phyloP scores from a whole-genome alignment of 2,888 invertebrate genomes.

The Tinea semifulvella region DNA sequence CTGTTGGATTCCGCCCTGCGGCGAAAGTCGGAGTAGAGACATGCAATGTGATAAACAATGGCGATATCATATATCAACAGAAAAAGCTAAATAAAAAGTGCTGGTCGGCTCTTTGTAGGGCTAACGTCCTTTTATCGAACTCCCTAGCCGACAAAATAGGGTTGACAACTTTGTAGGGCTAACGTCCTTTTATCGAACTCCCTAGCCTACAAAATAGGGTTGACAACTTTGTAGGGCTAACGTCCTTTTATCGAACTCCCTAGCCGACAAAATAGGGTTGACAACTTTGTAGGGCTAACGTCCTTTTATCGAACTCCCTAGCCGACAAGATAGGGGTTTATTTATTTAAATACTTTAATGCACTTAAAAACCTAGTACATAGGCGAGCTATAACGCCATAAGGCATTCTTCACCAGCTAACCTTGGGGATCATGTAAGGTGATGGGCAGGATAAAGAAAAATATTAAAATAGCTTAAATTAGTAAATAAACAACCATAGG shows the following conservation, averaged over 20 bases:
- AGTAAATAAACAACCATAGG: too few relatives aligned
- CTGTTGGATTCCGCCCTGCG: conserved; percentile 8
- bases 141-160: conserved; percentile 2
- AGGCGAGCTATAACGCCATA: too few relatives aligned
- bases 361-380: too few relatives aligned
- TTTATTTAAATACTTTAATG: too few relatives aligned
- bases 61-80: conserved; percentile 10
- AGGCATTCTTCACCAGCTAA: too few relatives aligned
- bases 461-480: too few relatives aligned
- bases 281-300: conserved; percentile 11
- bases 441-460: too few relatives aligned
- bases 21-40: conserved; percentile 3
- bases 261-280: too few relatives aligned
- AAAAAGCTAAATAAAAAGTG: conserved; percentile 7
- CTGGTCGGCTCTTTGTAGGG: conserved; percentile 1
- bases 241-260: conserved; percentile 14
- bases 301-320: conserved; percentile 14
- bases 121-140: conserved; percentile 14
- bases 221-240: conserved; percentile 11
- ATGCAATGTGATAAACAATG: conserved; percentile 15
- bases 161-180: conserved; percentile 8
- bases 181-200: conserved; percentile 14
- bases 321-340: too few relatives aligned
- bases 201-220: neutral
- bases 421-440: too few relatives aligned